Evolutionary conservation across 2,888 invertebrate species (phyloP).

Genomic region (Platerodrilus igneus): DNA sequence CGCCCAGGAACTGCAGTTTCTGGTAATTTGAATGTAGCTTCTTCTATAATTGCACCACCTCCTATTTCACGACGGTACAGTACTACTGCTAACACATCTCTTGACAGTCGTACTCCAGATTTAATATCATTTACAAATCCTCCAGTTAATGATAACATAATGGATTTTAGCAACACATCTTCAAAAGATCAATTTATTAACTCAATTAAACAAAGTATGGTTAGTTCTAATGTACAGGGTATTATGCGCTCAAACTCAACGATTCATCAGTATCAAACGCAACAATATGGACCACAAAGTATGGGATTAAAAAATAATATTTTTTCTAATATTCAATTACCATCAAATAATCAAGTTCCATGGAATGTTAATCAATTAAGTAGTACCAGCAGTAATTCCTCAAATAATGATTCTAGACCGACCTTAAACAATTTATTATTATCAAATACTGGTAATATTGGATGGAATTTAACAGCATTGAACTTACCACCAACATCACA

Average conservation of each 20-base stretch:
- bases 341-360: too few species aligned
- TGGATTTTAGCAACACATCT: slow-evolving; percentile 25
- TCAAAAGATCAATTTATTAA: background rate
- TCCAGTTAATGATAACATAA: slow-evolving; percentile 13
- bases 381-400: too few species aligned
- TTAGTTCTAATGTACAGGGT: slow-evolving; percentile 7
- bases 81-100: slow-evolving; percentile 32
- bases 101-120: slow-evolving; percentile 53
- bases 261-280: slow-evolving; percentile 9
- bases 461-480: too few species aligned
- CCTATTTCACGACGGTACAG: slow-evolving; percentile 29
- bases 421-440: too few species aligned
- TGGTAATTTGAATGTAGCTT: slow-evolving; percentile 46
- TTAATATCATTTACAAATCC: slow-evolving; percentile 70
- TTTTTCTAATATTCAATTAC: too few species aligned
- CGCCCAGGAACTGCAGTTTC: slow-evolving; percentile 55
- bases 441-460: too few species aligned
- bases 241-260: slow-evolving; percentile 4
- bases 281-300: too few species aligned
- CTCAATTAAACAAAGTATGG: slow-evolving; percentile 5
- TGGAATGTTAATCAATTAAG: too few species aligned
- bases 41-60: slow-evolving; percentile 50
- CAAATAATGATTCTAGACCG: background rate
- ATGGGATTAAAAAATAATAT: too few species aligned
- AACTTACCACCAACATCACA: too few species aligned